Percentiles rank a stretch among this genome's conserved stretches.
These are phyloP conservation scores for Tapirus indicus DNA, from an alignment of 2,797 vertebrate species.

Conservation along the genomic window DNA sequence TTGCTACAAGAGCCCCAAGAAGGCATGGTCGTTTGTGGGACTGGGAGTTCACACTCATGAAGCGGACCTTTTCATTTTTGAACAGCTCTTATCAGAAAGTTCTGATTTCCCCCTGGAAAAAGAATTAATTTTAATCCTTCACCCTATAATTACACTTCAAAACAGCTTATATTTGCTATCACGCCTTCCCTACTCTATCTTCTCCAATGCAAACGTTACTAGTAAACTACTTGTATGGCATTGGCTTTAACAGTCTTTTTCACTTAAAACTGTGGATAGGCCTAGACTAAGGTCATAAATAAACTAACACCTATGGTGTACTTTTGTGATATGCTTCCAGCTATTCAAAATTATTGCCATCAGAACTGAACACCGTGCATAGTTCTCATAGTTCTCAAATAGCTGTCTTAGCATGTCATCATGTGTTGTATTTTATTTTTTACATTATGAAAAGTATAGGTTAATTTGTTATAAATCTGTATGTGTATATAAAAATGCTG, in stretches of 20 bases:
- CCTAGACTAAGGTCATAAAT: not conserved
- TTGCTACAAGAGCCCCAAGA: not conserved
- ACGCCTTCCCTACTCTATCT: not conserved
- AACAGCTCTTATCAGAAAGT: slow-evolving; percentile 13
- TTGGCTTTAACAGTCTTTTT: slow-evolving; percentile 55
- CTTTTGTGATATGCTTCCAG: not conserved
- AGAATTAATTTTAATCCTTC: slow-evolving; percentile 53
- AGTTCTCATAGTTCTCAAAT: slow-evolving; percentile 50
- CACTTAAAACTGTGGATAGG: slow-evolving; percentile 27
- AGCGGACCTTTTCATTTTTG: not conserved
- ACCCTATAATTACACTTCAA: not conserved
- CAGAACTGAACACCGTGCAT: not conserved
- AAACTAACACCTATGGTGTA: not conserved
- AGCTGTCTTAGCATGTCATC: slow-evolving; percentile 22
- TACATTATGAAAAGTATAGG: slow-evolving; percentile 20
- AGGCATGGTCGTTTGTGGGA: not conserved
- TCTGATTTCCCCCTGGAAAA: not conserved
- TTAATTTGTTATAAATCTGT: slow-evolving; percentile 67
- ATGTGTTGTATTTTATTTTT: slow-evolving; percentile 50
- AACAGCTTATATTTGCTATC: slow-evolving; percentile 11
- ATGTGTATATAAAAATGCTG: slow-evolving; percentile 72
- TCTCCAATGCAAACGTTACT: not conserved
- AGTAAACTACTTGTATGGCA: not conserved
- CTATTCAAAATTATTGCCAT: slow-evolving; percentile 21
- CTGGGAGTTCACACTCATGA: not conserved